These are phyloP conservation scores for Alloscopus bannaensis DNA, from an alignment of 2,888 invertebrate genomes.

Conservation along the genomic window DNA sequence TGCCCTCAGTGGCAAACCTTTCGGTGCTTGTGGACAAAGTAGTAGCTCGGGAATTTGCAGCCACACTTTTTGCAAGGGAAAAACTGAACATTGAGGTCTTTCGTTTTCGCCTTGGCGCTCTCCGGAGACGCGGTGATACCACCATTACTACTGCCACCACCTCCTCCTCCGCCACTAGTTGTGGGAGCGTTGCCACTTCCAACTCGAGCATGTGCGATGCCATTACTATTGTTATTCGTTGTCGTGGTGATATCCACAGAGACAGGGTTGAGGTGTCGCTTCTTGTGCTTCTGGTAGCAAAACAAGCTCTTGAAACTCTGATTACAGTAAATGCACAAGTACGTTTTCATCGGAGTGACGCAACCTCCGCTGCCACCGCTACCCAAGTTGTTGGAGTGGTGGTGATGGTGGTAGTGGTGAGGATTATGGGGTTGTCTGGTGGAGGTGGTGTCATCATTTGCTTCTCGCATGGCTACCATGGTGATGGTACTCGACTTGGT, in stretches of 20 bases:
- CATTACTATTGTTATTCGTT: slow-evolving; percentile 43
- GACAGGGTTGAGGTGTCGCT: slow-evolving; percentile 82
- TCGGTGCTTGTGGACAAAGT: slow-evolving; percentile 94
- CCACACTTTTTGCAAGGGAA: slow-evolving; percentile 96
- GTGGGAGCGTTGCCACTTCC: neutral
- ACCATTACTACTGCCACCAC: slow-evolving; percentile 32
- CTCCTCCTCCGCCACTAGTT: slow-evolving; percentile 15
- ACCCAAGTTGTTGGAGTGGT: neutral
- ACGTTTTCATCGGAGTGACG: slow-evolving; percentile 75
- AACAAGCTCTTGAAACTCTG: slow-evolving; percentile 90
- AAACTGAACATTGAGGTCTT: slow-evolving; percentile 87
- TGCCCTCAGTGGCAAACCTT: slow-evolving; percentile 83
- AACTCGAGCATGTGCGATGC: neutral
- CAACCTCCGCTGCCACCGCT: neutral
- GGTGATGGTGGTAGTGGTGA: neutral
- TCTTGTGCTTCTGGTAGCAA: slow-evolving; percentile 88
- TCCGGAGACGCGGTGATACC: slow-evolving; percentile 47
- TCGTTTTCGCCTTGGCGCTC: slow-evolving; percentile 64
- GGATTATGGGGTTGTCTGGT: neutral
- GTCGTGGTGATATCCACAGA: slow-evolving; percentile 75
- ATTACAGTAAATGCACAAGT: slow-evolving; percentile 85
- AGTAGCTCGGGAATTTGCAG: slow-evolving; percentile 93
- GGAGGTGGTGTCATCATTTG: neutral
- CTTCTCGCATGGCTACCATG: too few species aligned
- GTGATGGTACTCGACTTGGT: neutral